phyloP scores from a whole-genome alignment of 2,888 invertebrate genomes.

The Plagodis dolabraria region DNA sequence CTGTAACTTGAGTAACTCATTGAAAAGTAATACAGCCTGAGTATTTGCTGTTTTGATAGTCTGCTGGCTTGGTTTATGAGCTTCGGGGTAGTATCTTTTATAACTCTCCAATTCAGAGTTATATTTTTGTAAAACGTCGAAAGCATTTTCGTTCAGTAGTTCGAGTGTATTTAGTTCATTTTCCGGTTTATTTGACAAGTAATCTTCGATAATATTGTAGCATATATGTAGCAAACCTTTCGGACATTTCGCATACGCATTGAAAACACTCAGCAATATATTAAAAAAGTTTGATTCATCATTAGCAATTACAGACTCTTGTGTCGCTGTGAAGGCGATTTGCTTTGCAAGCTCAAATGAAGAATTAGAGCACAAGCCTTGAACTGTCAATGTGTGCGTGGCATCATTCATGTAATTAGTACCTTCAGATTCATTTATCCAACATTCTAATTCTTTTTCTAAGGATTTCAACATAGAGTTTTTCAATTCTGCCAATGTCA shows the following conservation, averaged over 20 bases:
- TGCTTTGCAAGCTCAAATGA: constrained; percentile 82
- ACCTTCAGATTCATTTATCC: constrained; percentile 42
- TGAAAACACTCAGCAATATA: constrained; percentile 53
- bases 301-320: constrained; percentile 43
- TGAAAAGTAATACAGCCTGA: constrained; percentile 76
- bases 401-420: constrained; percentile 33
- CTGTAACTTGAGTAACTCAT: constrained; percentile 55
- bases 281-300: constrained; percentile 31
- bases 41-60: constrained; percentile 58
- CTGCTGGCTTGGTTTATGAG: constrained; percentile 40
- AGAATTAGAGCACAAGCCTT: constrained; percentile 81
- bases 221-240: constrained; percentile 43
- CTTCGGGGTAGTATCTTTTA: constrained; percentile 64
- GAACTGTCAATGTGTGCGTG: constrained; percentile 66
- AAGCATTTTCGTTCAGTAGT: constrained; percentile 52
- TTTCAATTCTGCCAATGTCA: constrained; percentile 78
- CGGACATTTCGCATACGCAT: constrained; percentile 63
- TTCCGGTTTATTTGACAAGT: constrained; percentile 34
- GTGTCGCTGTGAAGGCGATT: constrained; percentile 71
- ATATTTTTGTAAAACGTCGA: constrained; percentile 37
- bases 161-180: constrained; percentile 30
- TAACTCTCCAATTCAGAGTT: constrained; percentile 36
- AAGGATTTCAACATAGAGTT: constrained; percentile 71
- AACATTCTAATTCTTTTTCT: constrained; percentile 48
- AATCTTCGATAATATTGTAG: constrained; percentile 47